Conservation (phyloP, 2,888 invertebrate genomes). For the Thumatha senex region DNA sequence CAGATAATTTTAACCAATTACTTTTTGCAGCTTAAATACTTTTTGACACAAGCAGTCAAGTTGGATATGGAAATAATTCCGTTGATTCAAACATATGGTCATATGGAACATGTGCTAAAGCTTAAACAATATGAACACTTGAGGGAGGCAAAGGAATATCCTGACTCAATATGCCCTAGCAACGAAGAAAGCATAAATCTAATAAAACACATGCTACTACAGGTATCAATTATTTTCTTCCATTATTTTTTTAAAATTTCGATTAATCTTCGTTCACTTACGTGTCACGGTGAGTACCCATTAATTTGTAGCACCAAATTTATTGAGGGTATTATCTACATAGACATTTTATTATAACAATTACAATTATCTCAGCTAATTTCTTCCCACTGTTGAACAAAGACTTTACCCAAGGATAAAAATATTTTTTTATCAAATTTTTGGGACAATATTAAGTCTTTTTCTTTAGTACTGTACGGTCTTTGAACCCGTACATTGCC, state of each 20-base stretch:
- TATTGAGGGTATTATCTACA: too few species aligned
- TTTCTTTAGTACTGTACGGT: too few species aligned
- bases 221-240: slow-evolving; percentile 72
- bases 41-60: slow-evolving; percentile 70
- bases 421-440: too few species aligned
- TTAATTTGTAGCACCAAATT: too few species aligned
- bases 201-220: slow-evolving; percentile 87
- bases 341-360: too few species aligned
- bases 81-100: slow-evolving; percentile 93
- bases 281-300: too few species aligned
- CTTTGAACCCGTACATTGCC: too few species aligned
- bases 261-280: neutral
- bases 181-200: slow-evolving; percentile 80
- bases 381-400: too few species aligned
- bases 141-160: slow-evolving; percentile 85
- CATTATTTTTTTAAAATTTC: neutral
- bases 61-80: slow-evolving; percentile 88
- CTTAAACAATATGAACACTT: slow-evolving; percentile 85
- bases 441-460: too few species aligned
- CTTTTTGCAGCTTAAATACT: slow-evolving; percentile 49
- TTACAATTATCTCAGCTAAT: too few species aligned
- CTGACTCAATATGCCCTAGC: slow-evolving; percentile 88
- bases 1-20: too few species aligned
- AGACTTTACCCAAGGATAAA: too few species aligned
- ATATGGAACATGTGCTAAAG: slow-evolving; percentile 92